Evolutionary conservation across 2,888 invertebrate species (phyloP), one percentile per base, ranked within the genome.

Genomic region (Tipula vernalis): DNA sequence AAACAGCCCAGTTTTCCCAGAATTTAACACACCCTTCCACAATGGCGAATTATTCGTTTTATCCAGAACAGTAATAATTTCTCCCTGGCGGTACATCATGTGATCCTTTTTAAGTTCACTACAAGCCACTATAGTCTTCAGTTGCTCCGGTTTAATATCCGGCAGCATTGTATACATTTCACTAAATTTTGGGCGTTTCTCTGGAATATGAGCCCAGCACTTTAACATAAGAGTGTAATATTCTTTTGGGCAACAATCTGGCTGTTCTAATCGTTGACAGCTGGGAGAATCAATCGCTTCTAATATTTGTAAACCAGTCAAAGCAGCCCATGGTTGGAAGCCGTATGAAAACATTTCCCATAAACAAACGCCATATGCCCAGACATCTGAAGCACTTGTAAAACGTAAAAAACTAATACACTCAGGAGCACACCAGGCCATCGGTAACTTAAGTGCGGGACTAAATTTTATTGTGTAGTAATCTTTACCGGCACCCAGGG

Each of bases 341-440:
- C 99, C 99, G 90, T 99, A 99, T 0, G 98, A 98, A 91, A 99
- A 99, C 97, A 99, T 98, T 92, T 99, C 99, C 99, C 99, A 99
- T 0, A 99, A 92, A n/a, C 98, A 98, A 0, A 99, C 98, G 3
- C 97, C 99, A 91, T 96, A 99, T 0, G 99, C 98, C 99, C 99
- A 99, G 0, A 99, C 98, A 90, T 99, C 99, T 87, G 98, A 98
- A 5, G 98, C 96, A 6, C 98, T 97, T 0, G 99, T 99, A 91
- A 99, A 99, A 87, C 97, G 95, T 87, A 99, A 93, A 91, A 97
- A 99, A 88, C 98, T 96, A 89, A 99, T 99, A 91, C 98, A 98
- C 92, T 99, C 99, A 0, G 99, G 99, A 0, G 99, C 99, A 93
- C 99, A 99, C 99, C 99, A 99, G 3, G 99, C 99, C 88, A 99